Base-by-base conservation (phyloP, 2,888 invertebrate species). In the Anthophora plumipes region DNA sequence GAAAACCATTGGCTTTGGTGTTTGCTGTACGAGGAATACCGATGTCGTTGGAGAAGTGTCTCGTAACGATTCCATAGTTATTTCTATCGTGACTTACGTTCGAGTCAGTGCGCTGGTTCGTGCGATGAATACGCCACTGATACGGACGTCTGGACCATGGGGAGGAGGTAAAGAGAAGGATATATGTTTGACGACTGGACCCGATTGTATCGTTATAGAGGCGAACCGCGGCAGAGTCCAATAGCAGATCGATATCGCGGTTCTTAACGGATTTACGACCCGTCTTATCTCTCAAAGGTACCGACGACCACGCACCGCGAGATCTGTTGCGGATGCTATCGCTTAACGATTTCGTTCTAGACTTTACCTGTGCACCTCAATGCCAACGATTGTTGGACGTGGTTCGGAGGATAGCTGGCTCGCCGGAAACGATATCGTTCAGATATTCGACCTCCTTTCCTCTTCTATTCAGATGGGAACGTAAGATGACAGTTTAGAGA, bases 261-360 rank as follows among this genome's bases (percentile, higher is more conserved):
- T 48, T 82, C 83, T 88, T 88, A 86, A 85, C 83, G 83, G 88
- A 89, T 89, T 89, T 87, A 89, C 88, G 89, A 88, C 61, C 85
- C 57, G 67, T 74, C 79, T 88, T 88, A 89, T 88, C 89, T 87
- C 77, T 83, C 87, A 88, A 88, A 88, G 87, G 80, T 39, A 80
- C 87, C 88, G 87, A 81, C 85, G 82, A 83, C 71, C 80, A 85
- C 85, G 85, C 87, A 80, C 73, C 77, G 76, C 74, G 76, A 68
- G 55, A 83, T 82, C 85, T 22, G 74, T 52, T 31, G 31, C 64
- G 77, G 68, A 80, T 70, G 66, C 68, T 77, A 80, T 87, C 85
- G 84, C 72, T 78, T 82, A 84, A 87, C 88, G 86, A 89, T 87
- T 87, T 89, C 80, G 83, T 87, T 87, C 79, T 77, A 73, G 72